Evolutionary conservation across 2,797 vertebrate species (phyloP).

Genomic region (Petrocephalus sullivani): DNA sequence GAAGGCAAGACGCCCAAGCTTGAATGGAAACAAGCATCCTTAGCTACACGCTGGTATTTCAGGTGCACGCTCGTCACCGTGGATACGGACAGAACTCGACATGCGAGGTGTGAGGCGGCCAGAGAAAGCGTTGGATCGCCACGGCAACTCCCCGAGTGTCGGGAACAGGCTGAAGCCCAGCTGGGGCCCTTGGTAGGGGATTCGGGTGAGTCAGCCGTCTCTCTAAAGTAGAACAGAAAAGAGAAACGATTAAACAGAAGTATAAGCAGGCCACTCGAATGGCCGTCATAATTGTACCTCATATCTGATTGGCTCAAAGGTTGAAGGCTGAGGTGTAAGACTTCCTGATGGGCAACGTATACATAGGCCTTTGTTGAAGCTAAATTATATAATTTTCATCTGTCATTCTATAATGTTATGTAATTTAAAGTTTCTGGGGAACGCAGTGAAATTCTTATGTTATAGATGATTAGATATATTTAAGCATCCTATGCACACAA

Average conservation of each 20-base stretch:
- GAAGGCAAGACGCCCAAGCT: neutral
- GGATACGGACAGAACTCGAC: neutral
- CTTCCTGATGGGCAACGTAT: neutral
- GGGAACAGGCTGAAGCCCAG: slow-evolving; percentile 13
- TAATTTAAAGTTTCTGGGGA: neutral
- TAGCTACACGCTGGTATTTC: neutral
- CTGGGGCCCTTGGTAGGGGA: slow-evolving; percentile 12
- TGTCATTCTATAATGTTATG: neutral
- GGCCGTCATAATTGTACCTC: neutral
- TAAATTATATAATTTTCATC: neutral
- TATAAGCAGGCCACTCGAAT: neutral
- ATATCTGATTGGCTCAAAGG: neutral
- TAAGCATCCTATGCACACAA: neutral
- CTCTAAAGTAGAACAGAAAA: neutral
- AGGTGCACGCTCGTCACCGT: neutral
- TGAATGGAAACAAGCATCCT: neutral
- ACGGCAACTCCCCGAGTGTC: neutral
- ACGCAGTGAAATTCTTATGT: neutral
- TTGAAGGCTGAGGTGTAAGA: neutral
- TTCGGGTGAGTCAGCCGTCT: neutral
- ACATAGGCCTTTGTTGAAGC: neutral
- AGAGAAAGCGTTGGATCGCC: neutral
- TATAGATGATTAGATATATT: neutral
- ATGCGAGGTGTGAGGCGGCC: neutral
- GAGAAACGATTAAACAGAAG: neutral